Base-by-base conservation (phyloP, 1,140 invertebrate genomes). In the Orchesella cincta region DNA sequence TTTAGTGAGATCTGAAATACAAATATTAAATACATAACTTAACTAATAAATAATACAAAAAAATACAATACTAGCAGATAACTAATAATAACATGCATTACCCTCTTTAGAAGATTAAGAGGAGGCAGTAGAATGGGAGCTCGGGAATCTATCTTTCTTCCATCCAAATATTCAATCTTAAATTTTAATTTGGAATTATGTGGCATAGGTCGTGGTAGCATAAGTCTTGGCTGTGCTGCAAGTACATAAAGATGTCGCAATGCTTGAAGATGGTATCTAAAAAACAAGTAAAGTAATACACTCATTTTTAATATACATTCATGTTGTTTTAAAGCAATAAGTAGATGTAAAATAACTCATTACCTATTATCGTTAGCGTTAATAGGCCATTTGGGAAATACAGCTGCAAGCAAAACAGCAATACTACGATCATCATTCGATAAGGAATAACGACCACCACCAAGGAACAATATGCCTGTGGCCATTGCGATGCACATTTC, bases 321-420 rank as follows among this genome's bases (percentile, higher is more conserved):
- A 46, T 46, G 18, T 8, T 46, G 18, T 46, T 46, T 46, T 18
- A 46, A 46, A 64, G 57, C 57, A 8, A 29, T 12, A 64, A 23
- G 8, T 23, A n/a, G 12, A 29, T n/a, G n/a, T 28, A 72, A 46
- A 8, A 26, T 31, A 33, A 3, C 5, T 46, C 12, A 1, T 80
- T 85, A 93, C 91, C 94, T 91, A 85, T 98, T 98, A 84, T 98
- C 97, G 84, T 95, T 95, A 83, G 93, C 96, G 85, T 98, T 94
- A 1, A 93, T 95, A 57, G 97, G 97, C 86, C 96, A 98, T 85
- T 97, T 97, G 1, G 97, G 97, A 87, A 96, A 98, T 85, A 98
- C 93, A 1, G 97, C 93, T 84, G 93, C 94, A 46, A 98, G 87
- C 46, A 99, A 85, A 0, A 95, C 93, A 2, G 95, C 96, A 12